These are phyloP conservation scores for Microcebus griseorufus DNA, from an alignment of 2,113 vertebrate genomes.

Conservation along the genomic window DNA sequence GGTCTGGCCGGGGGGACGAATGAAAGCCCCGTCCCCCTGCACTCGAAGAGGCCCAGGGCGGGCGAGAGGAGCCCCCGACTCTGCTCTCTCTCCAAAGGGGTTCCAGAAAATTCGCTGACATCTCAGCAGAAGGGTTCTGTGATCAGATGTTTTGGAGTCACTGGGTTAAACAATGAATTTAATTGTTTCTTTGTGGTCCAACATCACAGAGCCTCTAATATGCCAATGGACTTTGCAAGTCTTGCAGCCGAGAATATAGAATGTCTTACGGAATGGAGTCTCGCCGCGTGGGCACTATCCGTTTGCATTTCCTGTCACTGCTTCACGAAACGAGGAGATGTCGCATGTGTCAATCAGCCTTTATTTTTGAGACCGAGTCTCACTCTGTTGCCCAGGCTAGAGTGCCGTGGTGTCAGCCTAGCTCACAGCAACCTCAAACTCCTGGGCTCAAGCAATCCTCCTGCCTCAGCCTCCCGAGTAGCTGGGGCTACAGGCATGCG, in stretches of 20 bases:
- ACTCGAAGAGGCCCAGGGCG: not conserved
- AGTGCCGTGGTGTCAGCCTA: no score
- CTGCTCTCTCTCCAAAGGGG: rapidly evolving
- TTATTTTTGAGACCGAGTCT: no score
- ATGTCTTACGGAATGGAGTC: rapidly evolving
- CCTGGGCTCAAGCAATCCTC: no score
- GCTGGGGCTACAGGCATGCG: no score
- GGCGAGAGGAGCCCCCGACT: not conserved
- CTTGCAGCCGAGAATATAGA: not conserved
- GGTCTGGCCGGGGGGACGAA: not conserved
- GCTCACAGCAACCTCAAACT: no score
- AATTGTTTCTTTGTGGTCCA: not conserved
- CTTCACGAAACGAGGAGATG: not conserved
- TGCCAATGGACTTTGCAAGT: not conserved
- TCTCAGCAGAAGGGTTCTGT: not conserved
- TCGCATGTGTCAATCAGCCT: not conserved
- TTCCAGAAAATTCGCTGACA: not conserved
- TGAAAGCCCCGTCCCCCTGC: rapidly evolving
- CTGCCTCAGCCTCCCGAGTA: no score
- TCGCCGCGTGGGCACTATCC: no score
- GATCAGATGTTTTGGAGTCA: not conserved
- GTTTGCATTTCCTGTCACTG: not conserved
- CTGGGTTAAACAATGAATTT: not conserved
- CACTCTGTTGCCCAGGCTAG: no score
- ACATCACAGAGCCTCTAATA: not conserved